Evolutionary conservation across 2,797 vertebrate genomes (phyloP).

Genomic region (Helarctos malayanus): DNA sequence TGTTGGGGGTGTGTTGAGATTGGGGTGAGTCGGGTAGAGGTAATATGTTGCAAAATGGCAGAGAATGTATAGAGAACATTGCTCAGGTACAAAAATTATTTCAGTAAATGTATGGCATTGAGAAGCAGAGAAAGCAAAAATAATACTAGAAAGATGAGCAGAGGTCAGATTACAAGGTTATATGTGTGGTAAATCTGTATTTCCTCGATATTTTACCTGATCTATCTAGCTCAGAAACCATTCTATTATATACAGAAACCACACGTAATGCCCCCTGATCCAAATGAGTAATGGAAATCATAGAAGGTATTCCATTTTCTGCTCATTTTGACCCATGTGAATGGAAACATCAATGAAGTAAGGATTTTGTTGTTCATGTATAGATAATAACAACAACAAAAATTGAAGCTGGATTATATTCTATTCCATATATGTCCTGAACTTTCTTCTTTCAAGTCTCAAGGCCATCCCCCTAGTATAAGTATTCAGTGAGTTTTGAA

Average conservation of each 20-base stretch:
- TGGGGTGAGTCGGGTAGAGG: neutral
- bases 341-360: neutral
- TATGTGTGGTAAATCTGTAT: neutral
- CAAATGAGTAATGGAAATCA: neutral
- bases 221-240: neutral
- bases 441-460: neutral
- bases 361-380: neutral
- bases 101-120: neutral
- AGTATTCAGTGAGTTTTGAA: neutral
- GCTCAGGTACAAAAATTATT: neutral
- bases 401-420: neutral
- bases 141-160: neutral
- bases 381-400: neutral
- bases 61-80: neutral
- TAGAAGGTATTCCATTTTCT: neutral
- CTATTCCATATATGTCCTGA: neutral
- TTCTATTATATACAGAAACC: neutral
- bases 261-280: neutral
- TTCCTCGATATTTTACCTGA: neutral
- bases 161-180: neutral
- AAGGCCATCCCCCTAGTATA: neutral
- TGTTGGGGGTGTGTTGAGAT: neutral
- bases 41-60: neutral
- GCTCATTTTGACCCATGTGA: neutral
- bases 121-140: neutral